These are phyloP conservation scores for Ivindomyrus marchei DNA, from an alignment of 2,113 vertebrate genomes.

Conservation along the genomic window DNA sequence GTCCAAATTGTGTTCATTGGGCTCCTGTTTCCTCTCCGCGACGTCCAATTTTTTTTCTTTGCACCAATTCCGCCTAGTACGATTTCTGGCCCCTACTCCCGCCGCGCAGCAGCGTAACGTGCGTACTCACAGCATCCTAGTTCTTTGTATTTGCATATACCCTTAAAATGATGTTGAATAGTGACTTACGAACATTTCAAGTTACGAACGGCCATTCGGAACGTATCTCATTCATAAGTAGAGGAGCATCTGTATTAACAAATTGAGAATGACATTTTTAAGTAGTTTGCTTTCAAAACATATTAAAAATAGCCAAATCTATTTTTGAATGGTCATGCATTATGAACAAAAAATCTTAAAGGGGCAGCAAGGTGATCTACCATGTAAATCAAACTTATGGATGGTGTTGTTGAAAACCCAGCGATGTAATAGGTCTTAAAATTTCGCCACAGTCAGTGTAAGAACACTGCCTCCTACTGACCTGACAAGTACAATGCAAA, in stretches of 20 bases:
- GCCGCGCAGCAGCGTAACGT: rapidly evolving
- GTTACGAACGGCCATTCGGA: too few relatives aligned
- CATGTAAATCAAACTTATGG: not conserved
- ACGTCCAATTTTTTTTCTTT: too few relatives aligned
- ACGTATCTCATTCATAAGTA: too few relatives aligned
- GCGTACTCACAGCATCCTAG: too few relatives aligned
- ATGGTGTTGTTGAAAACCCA: not conserved
- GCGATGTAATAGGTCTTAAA: not conserved
- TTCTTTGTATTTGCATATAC: too few relatives aligned
- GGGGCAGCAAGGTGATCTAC: not conserved
- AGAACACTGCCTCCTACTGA: not conserved
- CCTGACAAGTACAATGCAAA: not conserved
- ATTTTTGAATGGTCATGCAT: not conserved
- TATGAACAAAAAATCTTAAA: not conserved
- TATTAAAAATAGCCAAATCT: not conserved
- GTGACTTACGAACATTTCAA: too few relatives aligned
- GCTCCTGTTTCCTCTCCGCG: too few relatives aligned
- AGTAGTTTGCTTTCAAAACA: not conserved
- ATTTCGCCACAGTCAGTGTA: not conserved
- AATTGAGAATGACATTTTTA: not conserved
- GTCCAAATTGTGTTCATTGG: too few relatives aligned
- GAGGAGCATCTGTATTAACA: not conserved
- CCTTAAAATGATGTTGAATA: too few relatives aligned
- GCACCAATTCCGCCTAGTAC: too few relatives aligned
- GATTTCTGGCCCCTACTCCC: too few relatives aligned